Evolutionary conservation across 2,797 vertebrate genomes (phyloP).

Genomic region (Spea hammondii): DNA sequence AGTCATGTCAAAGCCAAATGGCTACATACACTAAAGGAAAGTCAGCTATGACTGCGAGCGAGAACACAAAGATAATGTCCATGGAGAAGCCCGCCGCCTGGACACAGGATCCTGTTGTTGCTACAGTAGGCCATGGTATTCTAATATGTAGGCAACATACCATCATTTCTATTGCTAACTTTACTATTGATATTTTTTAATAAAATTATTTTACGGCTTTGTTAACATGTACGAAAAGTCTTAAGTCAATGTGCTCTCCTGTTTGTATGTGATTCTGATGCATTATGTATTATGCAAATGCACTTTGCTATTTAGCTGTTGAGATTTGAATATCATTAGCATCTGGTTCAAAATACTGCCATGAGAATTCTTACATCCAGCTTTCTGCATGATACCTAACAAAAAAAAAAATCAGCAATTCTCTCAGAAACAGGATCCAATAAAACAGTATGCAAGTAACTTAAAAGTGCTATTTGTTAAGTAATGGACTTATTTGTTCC

Average conservation of each 20-base stretch:
- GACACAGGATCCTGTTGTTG: no score
- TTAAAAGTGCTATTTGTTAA: conserved; percentile 50
- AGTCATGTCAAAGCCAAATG: no score
- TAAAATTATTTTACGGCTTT: conserved; percentile 9
- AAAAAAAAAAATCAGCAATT: conserved; percentile 44
- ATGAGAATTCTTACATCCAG: conserved; percentile 46
- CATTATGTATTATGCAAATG: conserved; percentile 52
- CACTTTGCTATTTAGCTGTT: conserved; percentile 40
- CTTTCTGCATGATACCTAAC: conserved; percentile 32
- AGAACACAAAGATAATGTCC: no score
- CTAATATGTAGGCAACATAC: no score
- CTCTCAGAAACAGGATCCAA: conserved; percentile 38
- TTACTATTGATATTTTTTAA: no score
- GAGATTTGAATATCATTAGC: conserved; percentile 48
- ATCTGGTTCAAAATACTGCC: conserved; percentile 47
- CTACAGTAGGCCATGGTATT: no score
- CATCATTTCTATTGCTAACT: no score
- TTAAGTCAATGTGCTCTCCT: conserved; percentile 39
- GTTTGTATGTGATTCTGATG: conserved; percentile 45
- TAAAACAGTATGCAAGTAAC: conserved; percentile 49
- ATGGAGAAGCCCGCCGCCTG: no score
- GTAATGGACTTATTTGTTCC: conserved; percentile 48
- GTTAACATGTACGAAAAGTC: conserved; percentile 38
- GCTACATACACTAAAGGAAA: no score
- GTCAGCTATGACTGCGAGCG: no score